Evolutionary conservation across 2,797 vertebrate species (phyloP).

Genomic region (Poecilia picta): DNA sequence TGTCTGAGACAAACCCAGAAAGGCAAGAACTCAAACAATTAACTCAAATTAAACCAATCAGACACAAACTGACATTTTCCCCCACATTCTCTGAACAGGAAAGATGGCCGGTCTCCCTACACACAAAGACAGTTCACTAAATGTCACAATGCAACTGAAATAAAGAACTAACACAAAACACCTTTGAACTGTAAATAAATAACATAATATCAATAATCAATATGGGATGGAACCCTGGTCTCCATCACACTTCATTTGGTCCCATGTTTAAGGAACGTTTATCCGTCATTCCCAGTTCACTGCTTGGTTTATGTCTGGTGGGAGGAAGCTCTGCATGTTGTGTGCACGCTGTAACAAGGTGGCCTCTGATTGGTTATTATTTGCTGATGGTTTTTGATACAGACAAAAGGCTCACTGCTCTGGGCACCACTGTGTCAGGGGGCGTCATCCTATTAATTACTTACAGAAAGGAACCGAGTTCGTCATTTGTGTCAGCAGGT

Average conservation of each 20-base stretch:
- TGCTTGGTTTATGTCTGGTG: background rate
- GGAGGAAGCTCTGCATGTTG: background rate
- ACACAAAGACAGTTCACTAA: too few species aligned
- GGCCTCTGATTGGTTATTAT: background rate
- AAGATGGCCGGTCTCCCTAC: too few species aligned
- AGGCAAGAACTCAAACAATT: too few species aligned
- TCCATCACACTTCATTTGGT: conserved; percentile 5
- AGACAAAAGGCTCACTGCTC: background rate
- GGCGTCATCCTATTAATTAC: background rate
- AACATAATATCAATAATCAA: too few species aligned
- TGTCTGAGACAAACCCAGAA: too few species aligned
- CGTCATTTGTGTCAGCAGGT: background rate
- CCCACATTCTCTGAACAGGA: too few species aligned
- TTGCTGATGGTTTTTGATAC: background rate
- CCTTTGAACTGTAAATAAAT: too few species aligned
- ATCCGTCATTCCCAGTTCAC: background rate
- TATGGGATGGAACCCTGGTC: too few species aligned
- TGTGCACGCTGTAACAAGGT: background rate
- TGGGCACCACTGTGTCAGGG: background rate
- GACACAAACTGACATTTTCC: too few species aligned
- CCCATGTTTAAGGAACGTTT: background rate
- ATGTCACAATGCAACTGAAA: too few species aligned
- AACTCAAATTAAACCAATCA: too few species aligned
- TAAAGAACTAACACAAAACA: too few species aligned
- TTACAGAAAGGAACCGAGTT: background rate